phyloP scores from a whole-genome alignment of 2,797 vertebrate genomes.

The Gadopsis bispinosus region DNA sequence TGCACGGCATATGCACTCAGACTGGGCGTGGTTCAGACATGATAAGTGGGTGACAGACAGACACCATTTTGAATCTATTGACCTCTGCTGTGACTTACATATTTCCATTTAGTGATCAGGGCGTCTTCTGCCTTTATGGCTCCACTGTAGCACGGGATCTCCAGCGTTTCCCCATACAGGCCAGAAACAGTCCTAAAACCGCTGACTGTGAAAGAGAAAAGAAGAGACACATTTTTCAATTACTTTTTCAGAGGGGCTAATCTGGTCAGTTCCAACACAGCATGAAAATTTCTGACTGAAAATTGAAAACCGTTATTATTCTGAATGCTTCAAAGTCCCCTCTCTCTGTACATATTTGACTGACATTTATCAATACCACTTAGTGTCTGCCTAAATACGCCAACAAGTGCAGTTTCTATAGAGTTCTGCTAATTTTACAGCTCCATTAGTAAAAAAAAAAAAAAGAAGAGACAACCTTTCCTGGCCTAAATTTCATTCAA shows the following conservation, averaged over 20 bases:
- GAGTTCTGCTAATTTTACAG: conserved; percentile 50
- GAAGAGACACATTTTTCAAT: conserved; percentile 38
- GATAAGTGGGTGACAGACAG: conserved; percentile 67
- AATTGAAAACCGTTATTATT: conserved; percentile 48
- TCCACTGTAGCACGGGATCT: conserved; percentile 80
- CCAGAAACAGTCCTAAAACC: conserved; percentile 64
- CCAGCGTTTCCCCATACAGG: conserved; percentile 76
- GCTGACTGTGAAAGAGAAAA: conserved; percentile 68
- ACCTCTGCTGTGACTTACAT: conserved; percentile 79
- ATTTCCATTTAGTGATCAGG: conserved; percentile 84
- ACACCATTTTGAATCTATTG: conserved; percentile 64
- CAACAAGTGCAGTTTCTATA: conserved; percentile 35
- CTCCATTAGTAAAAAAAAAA: conserved; percentile 26
- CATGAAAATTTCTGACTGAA: conserved; percentile 26
- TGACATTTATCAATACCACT: conserved; percentile 46
- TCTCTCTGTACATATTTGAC: conserved; percentile 29
- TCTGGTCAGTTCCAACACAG: conserved; percentile 49
- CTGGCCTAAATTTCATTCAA: conserved; percentile 66
- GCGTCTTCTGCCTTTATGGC: conserved; percentile 40
- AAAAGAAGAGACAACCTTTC: conserved; percentile 33
- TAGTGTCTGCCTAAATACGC: conserved; percentile 11
- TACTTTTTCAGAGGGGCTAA: conserved; percentile 33
- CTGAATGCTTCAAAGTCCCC: conserved; percentile 24
- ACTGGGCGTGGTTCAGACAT: conserved; percentile 72
- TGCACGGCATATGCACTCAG: conserved; percentile 67